phyloP scores from a whole-genome alignment of 2,888 invertebrate species.

The Shargacucullia verbasci region DNA sequence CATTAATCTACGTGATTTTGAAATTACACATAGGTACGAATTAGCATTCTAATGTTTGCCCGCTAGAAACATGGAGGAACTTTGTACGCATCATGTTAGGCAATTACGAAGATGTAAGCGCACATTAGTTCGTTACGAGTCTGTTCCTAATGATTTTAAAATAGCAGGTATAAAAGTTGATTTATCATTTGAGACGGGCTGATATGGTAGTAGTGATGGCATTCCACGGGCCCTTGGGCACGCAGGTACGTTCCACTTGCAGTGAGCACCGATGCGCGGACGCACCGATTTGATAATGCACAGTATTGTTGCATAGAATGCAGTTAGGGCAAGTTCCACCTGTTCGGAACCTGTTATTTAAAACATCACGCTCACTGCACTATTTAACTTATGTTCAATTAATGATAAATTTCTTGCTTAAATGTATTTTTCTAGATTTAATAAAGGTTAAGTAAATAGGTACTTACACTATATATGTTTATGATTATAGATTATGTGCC shows the following conservation, averaged over 20 bases:
- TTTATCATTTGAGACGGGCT: constrained; percentile 52
- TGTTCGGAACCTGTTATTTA: constrained; percentile 71
- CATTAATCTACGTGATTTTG: constrained; percentile 27
- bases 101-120: constrained; percentile 18
- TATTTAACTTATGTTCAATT: constrained; percentile 51
- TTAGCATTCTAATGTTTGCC: constrained; percentile 36
- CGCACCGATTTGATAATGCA: constrained; percentile 79
- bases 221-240: constrained; percentile 84
- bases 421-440: constrained; percentile 10
- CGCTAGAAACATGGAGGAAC: constrained; percentile 5
- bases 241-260: constrained; percentile 70
- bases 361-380: constrained; percentile 55
- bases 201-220: constrained; percentile 54
- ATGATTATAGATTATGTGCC: constrained; percentile 11
- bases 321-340: constrained; percentile 69
- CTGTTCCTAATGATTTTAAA: constrained; percentile 49
- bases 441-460: constrained; percentile 12
- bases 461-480: neutral
- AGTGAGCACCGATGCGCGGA: constrained; percentile 74
- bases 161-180: constrained; percentile 35
- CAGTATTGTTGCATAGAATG: constrained; percentile 69
- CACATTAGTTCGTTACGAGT: constrained; percentile 6
- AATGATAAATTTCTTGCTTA: constrained; percentile 48
- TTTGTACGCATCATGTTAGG: constrained; percentile 16
- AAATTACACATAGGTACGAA: constrained; percentile 11